Conservation (phyloP, 2,797 vertebrate species). For the Moxostoma hubbsi region DNA sequence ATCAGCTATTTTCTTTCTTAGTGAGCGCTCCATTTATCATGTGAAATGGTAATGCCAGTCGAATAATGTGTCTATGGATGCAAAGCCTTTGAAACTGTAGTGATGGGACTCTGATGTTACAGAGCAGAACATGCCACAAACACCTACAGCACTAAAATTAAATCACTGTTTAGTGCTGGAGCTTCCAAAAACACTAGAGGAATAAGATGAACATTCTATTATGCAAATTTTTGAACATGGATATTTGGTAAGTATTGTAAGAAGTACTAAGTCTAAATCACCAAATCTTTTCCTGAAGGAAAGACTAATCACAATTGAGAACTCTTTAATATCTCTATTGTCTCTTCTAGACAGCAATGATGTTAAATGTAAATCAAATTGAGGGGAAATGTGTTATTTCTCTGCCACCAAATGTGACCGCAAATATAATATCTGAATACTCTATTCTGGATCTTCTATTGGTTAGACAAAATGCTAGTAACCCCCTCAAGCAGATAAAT, state of each 20-base stretch:
- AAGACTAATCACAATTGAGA: no score
- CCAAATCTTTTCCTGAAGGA: not conserved
- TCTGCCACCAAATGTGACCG: no score
- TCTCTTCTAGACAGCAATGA: not conserved
- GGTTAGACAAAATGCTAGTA: no score
- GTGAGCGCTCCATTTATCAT: slow-evolving; percentile 24
- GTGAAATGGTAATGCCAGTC: slow-evolving; percentile 37
- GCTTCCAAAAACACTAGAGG: not conserved
- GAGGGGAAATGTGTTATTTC: no score
- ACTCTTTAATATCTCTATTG: not conserved
- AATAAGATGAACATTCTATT: not conserved
- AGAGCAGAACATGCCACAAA: slow-evolving; percentile 30
- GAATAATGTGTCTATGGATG: slow-evolving; percentile 30
- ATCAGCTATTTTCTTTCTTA: slow-evolving; percentile 24
- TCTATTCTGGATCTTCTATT: no score
- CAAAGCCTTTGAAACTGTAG: slow-evolving; percentile 37
- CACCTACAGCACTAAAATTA: slow-evolving; percentile 38
- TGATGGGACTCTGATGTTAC: slow-evolving; percentile 27
- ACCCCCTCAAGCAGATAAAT: no score
- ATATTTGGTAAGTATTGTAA: not conserved
- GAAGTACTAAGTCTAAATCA: not conserved
- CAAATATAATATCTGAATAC: no score
- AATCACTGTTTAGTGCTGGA: slow-evolving; percentile 29
- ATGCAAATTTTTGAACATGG: not conserved
- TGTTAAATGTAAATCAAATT: not conserved